A percentile compares a stretch with the other conserved stretches of the same genome.
These are phyloP conservation scores for Rotaria magnacalcarata DNA, from an alignment of 2,888 invertebrate species.

Conservation along the genomic window DNA sequence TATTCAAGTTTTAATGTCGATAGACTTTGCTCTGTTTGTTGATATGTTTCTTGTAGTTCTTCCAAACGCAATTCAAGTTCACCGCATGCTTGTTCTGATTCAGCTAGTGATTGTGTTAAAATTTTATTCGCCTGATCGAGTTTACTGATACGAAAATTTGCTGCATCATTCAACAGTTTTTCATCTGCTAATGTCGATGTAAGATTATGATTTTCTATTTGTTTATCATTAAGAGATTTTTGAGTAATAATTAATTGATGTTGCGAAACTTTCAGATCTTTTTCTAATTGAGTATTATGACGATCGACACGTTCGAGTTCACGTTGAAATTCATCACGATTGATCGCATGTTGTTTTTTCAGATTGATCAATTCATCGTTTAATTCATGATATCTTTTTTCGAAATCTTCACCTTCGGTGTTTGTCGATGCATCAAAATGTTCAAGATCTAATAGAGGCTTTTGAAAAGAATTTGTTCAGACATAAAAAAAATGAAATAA, in stretches of 20 bases:
- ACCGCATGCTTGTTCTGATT: background rate
- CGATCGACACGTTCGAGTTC: constrained; percentile 22
- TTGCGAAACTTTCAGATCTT: background rate
- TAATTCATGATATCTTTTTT: background rate
- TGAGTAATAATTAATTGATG: background rate
- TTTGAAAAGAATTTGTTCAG: background rate
- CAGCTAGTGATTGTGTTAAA: background rate
- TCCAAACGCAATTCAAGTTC: background rate
- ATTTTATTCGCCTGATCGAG: background rate
- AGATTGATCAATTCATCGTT: background rate
- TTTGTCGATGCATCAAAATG: background rate
- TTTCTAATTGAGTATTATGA: background rate
- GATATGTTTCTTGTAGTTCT: background rate
- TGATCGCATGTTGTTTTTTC: constrained; percentile 17
- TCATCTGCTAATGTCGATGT: background rate
- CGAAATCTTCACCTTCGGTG: background rate
- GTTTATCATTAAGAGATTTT: background rate
- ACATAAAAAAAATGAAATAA: background rate
- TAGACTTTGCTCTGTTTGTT: background rate
- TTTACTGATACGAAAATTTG: background rate
- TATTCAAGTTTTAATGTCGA: background rate
- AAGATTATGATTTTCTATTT: background rate
- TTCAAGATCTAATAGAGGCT: background rate
- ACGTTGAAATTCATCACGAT: constrained; percentile 34
- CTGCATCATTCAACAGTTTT: background rate